Evolutionary conservation across 1,140 invertebrate species (phyloP).

Genomic region (Anagrus nilaparvatae): DNA sequence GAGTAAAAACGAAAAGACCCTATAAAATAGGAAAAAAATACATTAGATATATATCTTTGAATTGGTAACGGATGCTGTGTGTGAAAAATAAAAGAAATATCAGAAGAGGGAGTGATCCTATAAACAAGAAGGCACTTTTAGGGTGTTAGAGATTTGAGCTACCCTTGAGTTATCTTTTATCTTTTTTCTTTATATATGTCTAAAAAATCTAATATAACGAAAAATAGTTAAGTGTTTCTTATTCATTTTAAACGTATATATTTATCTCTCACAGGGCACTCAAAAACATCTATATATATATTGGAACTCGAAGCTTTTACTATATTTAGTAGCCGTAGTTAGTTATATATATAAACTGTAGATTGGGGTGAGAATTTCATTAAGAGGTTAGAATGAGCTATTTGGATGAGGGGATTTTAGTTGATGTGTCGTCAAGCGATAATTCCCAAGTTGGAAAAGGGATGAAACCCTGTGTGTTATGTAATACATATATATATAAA

Average conservation of each 20-base stretch:
- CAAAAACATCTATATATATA: too few species aligned
- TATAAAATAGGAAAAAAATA: conserved; percentile 22
- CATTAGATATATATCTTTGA: conserved; percentile 25
- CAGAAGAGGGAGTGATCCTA: conserved; percentile 40
- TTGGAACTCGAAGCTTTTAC: too few species aligned
- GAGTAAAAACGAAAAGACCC: conserved; percentile 21
- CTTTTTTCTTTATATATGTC: conserved; percentile 17
- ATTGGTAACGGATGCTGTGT: conserved; percentile 40
- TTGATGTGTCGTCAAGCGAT: conserved; percentile 46
- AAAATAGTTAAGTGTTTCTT: too few species aligned
- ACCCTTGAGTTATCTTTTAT: conserved; percentile 31
- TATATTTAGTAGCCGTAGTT: too few species aligned
- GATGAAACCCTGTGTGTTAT: conserved; percentile 17
- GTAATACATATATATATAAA: neutral
- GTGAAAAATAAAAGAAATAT: too few species aligned
- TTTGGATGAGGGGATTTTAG: conserved; percentile 39
- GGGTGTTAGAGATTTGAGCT: conserved; percentile 41
- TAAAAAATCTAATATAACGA: conserved; percentile 12
- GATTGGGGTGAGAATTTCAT: conserved; percentile 47
- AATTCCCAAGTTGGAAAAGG: conserved; percentile 39
- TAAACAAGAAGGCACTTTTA: conserved; percentile 42
- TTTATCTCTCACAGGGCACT: too few species aligned
- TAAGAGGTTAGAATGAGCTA: conserved; percentile 46
- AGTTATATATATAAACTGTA: too few species aligned
- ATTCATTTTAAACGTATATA: too few species aligned